Evolutionary conservation across 1,140 invertebrate species (phyloP).

Genomic region (Eupristina koningsbergeri): DNA sequence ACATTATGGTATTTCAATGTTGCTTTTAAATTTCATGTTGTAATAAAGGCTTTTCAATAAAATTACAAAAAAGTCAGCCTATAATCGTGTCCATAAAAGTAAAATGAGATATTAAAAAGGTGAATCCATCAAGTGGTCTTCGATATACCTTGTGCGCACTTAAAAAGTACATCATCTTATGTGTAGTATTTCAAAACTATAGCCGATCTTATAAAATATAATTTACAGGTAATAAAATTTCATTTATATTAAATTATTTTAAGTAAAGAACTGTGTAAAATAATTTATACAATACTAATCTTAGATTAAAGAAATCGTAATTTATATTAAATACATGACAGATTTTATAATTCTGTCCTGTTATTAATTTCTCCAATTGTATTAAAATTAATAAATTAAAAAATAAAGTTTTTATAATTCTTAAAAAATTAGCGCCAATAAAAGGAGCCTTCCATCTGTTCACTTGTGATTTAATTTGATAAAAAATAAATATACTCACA

Average conservation of each 20-base stretch:
- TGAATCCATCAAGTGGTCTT: slow-evolving; percentile 16
- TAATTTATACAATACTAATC: too few species aligned
- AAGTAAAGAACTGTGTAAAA: too few species aligned
- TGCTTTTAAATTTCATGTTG: neutral
- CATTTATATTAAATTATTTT: neutral
- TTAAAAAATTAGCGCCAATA: too few species aligned
- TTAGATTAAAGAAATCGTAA: too few species aligned
- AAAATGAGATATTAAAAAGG: slow-evolving; percentile 5
- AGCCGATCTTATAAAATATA: neutral
- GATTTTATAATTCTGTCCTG: too few species aligned
- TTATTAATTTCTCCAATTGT: too few species aligned
- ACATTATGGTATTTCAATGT: neutral
- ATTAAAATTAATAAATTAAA: too few species aligned
- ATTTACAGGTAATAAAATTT: neutral
- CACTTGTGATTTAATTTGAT: too few species aligned
- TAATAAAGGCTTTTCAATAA: neutral
- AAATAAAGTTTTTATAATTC: too few species aligned
- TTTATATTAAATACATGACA: too few species aligned
- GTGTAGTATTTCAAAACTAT: neutral
- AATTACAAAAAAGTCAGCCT: neutral
- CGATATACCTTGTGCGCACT: neutral
- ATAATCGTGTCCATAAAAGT: neutral
- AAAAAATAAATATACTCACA: too few species aligned
- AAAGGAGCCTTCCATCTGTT: too few species aligned
- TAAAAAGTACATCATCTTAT: neutral